These are phyloP conservation scores for Ptychochromis oligacanthus DNA, from an alignment of 2,113 vertebrate genomes.

Conservation along the genomic window DNA sequence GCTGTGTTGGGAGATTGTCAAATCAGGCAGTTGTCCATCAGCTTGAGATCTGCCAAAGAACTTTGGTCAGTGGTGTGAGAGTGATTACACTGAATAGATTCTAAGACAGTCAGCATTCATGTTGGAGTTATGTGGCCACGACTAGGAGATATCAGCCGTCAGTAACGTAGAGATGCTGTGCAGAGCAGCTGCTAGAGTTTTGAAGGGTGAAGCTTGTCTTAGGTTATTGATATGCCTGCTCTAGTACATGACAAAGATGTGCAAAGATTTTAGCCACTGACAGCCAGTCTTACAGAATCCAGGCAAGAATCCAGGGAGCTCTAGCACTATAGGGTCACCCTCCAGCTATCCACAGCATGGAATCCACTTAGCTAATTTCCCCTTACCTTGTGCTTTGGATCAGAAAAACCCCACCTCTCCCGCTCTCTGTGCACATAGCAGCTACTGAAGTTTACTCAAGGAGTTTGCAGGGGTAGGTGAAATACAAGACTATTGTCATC, in stretches of 20 bases:
- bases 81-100: constrained; percentile 26
- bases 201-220: constrained; percentile 16
- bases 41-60: constrained; percentile 14
- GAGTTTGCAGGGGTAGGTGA: constrained; percentile 13
- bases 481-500: background rate
- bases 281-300: background rate
- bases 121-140: constrained; percentile 37
- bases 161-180: constrained; percentile 28
- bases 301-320: background rate
- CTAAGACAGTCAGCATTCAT: constrained; percentile 9
- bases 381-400: background rate
- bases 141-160: constrained; percentile 15
- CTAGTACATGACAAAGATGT: background rate
- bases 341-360: background rate
- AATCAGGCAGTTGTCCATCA: constrained; percentile 31
- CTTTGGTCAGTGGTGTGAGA: constrained; percentile 23
- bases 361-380: background rate
- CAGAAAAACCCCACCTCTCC: background rate
- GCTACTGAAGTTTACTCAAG: constrained; percentile 10
- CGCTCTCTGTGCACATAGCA: background rate
- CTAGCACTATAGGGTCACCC: background rate
- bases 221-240: constrained; percentile 7
- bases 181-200: constrained; percentile 19
- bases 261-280: background rate
- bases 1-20: background rate